Conservation (phyloP, 2,888 invertebrate genomes). For the Sturmia bella region DNA sequence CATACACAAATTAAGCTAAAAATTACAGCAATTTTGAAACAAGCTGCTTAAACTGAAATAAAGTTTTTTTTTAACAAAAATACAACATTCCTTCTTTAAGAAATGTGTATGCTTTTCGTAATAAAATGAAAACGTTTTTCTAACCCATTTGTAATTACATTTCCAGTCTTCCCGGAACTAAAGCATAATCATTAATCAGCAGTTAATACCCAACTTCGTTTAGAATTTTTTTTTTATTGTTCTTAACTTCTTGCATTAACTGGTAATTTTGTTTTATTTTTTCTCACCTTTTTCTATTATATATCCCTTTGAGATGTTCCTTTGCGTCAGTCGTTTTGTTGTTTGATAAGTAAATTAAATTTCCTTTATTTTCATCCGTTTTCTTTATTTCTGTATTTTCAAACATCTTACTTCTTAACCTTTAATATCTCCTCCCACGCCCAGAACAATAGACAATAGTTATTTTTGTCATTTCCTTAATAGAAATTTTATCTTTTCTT, state of each 20-base stretch:
- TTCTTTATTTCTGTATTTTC: constrained; percentile 24
- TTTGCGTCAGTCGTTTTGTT: constrained; percentile 24
- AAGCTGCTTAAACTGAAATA: background rate
- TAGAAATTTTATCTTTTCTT: constrained; percentile 81
- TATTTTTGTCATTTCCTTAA: constrained; percentile 82
- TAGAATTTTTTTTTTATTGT: constrained; percentile 36
- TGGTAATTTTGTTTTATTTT: constrained; percentile 59
- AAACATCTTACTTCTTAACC: constrained; percentile 62
- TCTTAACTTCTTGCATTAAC: constrained; percentile 54
- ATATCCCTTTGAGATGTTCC: constrained; percentile 12
- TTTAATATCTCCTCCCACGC: constrained; percentile 48
- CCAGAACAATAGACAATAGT: constrained; percentile 75
- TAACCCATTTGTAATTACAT: constrained; percentile 51
- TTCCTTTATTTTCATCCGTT: constrained; percentile 52
- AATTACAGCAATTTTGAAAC: constrained; percentile 25
- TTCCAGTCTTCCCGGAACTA: constrained; percentile 27
- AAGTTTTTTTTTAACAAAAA: background rate
- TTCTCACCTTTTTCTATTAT: constrained; percentile 64
- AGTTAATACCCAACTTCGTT: constrained; percentile 59
- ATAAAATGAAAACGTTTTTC: background rate
- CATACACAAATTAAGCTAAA: constrained; percentile 56
- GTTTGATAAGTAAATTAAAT: constrained; percentile 66
- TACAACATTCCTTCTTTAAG: background rate
- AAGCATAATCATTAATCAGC: constrained; percentile 61
- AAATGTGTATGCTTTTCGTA: background rate